Base-by-base conservation (phyloP, 2,113 vertebrate species). In the Pristiophorus japonicus region DNA sequence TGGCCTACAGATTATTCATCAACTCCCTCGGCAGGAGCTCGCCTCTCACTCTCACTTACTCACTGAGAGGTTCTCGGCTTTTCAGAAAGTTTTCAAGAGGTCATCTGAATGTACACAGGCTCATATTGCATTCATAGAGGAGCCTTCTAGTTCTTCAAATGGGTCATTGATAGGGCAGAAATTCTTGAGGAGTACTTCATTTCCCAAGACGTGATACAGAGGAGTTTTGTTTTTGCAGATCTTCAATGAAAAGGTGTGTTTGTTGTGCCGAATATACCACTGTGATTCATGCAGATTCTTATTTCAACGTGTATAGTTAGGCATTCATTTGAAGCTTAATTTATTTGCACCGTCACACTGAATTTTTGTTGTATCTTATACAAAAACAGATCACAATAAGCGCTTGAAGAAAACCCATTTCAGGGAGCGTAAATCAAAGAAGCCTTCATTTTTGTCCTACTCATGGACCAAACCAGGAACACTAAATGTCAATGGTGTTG, bases 1-100 rank as follows among this genome's bases (percentile, higher is more conserved):
- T 97, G 97, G 97, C 96, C 97, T 96, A 96, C 96, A 96, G 97
- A 96, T 97, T 97, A 97, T 98, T 98, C 98, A 98, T 98, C 98
- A 98, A 67, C 96, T 96, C 96, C 97, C 97, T 97, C 97, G 96
- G 98, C 98, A 97, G 98, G 98, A 96, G 98, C 97, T 97, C 96
- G 97, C 97, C 96, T 97, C 97, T 96, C 96, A 96, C 97, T 97
- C 96, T 96, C 96, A 96, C 96, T 16, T 96, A 97, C 96, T 96
- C 95, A 97, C 97, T 95, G 97, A 97, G 96, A 96, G 97, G 96
- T 96, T 96, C 96, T 96, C 97, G 95, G 96, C 96, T 96, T 95
- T 95, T 90, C 96, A 96, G 95, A 96, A 91, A 96, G 90, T 91
- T 96, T 96, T 85, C 78, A 96, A 95, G 95, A 96, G 96, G 96